phyloP scores from a whole-genome alignment of 2,888 invertebrate species.

The Catocala sponsa region DNA sequence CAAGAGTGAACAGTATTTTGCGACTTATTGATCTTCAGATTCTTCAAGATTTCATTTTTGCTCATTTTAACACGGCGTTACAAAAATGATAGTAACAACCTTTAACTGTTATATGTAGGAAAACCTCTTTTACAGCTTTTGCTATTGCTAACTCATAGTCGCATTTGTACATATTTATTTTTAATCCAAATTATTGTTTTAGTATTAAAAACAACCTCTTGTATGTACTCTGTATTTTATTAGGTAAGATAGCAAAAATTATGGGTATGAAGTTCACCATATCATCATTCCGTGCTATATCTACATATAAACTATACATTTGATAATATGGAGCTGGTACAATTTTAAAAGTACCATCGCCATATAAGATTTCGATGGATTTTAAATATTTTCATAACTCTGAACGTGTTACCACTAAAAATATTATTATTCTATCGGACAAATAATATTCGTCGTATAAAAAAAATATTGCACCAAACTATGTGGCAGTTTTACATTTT shows the following conservation, averaged over 20 bases:
- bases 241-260: conserved; percentile 17
- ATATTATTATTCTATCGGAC: conserved; percentile 1
- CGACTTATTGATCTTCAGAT: too few relatives aligned
- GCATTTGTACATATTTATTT: conserved; percentile 12
- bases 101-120: too few relatives aligned
- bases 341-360: conserved; percentile 15
- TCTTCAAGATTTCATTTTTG: too few relatives aligned
- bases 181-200: conserved; percentile 13
- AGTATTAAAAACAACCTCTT: conserved; percentile 12
- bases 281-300: conserved; percentile 15
- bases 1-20: too few relatives aligned
- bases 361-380: not conserved
- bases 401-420: conserved; percentile 2
- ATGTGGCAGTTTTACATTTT: not conserved
- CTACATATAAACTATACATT: conserved; percentile 15
- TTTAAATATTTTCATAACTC: conserved; percentile 9
- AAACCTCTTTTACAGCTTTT: not conserved
- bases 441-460: conserved; percentile 3
- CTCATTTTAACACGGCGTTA: too few relatives aligned
- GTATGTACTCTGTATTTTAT: conserved; percentile 4
- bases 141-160: conserved; percentile 10
- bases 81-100: too few relatives aligned
- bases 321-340: conserved; percentile 13
- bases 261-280: conserved; percentile 17
- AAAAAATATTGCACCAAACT: conserved; percentile 3